Evolutionary conservation across 2,113 vertebrate genomes (phyloP), one percentile per base, ranked within the genome.

Genomic region (Prionailurus bengalensis): DNA sequence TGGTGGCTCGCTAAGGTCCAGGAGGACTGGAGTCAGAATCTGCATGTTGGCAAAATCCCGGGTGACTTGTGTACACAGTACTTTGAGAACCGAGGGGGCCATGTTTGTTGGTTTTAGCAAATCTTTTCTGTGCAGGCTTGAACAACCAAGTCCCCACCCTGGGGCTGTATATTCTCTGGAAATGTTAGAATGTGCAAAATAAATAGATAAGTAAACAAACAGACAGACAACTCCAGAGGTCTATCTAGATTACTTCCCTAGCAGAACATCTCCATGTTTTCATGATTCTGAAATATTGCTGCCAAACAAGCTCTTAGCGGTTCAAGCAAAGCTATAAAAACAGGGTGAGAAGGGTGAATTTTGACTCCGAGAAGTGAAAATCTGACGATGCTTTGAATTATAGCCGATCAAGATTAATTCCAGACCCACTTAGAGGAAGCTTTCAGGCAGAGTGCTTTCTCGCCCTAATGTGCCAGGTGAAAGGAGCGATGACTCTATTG

Each of bases 241-340:
- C 65, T 61, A 51, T 42, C 65, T 55, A 45, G 80, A 68, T 82
- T 89, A 95, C 95, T 89, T 70, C 94, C 55, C 36, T 53, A 71
- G 33, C 36, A 36, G 63, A 87, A 85, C 42, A 87, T n/a, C 39
- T 45, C 0, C 3, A 71, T 6, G 92, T n/a, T 48, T 48, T 92
- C 86, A 88, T 45, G 95, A 78, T 51, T 93, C 36, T 68, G 94
- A 96, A 93, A 82, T 71, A 74, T 7, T 8, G 11, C 63, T 19
- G 7, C 65, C 45, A 66, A 94, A 71, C 71, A 51, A 48, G 68
- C 53, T 31, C 93, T 36, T 48, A 15, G 71, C 68, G 51, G 74
- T 48, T 70, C 48, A 17, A 68, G 68, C 11, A 15, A 95, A 63
- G 93, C 31, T 13, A 3, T 70, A 39, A 86, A 89, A 92, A 15